Conservation (phyloP, 2,888 invertebrate genomes). For the Stramonita haemastoma region DNA sequence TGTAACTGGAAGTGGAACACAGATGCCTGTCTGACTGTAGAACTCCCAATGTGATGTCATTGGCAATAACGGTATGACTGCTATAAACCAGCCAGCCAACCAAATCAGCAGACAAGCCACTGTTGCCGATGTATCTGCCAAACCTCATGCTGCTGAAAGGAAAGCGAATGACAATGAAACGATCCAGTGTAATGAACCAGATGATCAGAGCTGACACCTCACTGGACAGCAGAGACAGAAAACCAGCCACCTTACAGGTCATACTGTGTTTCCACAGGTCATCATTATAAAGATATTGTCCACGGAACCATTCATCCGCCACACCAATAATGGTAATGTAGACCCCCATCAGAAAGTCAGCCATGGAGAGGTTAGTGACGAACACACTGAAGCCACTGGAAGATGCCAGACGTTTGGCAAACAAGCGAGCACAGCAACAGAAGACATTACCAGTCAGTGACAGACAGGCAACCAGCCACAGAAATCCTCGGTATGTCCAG, state of each 20-base stretch:
- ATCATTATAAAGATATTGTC: conserved; percentile 57
- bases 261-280: conserved; percentile 55
- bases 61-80: not conserved
- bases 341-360: conserved; percentile 57
- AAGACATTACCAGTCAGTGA: not conserved
- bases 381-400: conserved; percentile 39
- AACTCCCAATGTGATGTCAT: conserved; percentile 2
- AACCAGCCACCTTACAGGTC: conserved; percentile 58
- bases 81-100: conserved; percentile 35
- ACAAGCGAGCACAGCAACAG: not conserved
- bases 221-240: conserved; percentile 77
- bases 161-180: conserved; percentile 82
- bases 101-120: conserved; percentile 47
- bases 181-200: conserved; percentile 82
- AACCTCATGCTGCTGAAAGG: conserved; percentile 77
- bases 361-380: conserved; percentile 43
- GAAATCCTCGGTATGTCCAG: not conserved
- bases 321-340: conserved; percentile 57
- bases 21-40: conserved; percentile 13
- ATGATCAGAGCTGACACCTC: conserved; percentile 83
- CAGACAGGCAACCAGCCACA: not conserved
- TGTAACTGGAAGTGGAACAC: not conserved
- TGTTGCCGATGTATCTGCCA: conserved; percentile 56
- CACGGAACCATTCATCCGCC: conserved; percentile 58
- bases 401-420: not conserved